Evolutionary conservation across 2,888 invertebrate genomes (phyloP).

Genomic region (Lasius fuliginosus): DNA sequence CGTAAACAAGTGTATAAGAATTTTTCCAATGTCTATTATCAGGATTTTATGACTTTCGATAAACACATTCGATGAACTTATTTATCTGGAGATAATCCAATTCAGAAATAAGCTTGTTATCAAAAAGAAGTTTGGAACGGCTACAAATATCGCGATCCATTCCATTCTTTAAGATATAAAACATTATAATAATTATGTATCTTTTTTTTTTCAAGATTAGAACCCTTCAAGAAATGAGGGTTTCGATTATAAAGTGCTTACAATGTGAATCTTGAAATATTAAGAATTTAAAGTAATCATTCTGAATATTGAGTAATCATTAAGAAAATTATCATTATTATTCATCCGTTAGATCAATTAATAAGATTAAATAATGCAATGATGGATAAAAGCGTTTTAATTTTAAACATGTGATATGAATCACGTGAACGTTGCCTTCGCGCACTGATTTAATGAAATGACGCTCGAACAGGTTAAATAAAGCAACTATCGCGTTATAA

Average conservation of each 20-base stretch:
- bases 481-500: constrained; percentile 37
- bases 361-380: neutral
- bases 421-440: constrained; percentile 10
- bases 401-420: neutral
- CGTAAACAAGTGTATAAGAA: constrained; percentile 49
- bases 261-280: neutral
- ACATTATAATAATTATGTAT: neutral
- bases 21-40: constrained; percentile 55
- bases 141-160: neutral
- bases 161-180: neutral
- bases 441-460: constrained; percentile 37
- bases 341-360: neutral
- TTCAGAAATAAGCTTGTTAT: neutral
- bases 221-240: neutral
- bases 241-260: neutral
- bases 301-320: neutral
- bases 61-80: constrained; percentile 34
- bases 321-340: neutral
- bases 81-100: constrained; percentile 25
- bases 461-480: constrained; percentile 27
- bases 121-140: neutral
- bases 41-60: constrained; percentile 46
- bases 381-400: constrained; percentile 5
- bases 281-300: neutral
- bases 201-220: neutral